These are phyloP conservation scores for Corythucha ciliata DNA, from an alignment of 2,888 invertebrate species.

Conservation along the genomic window DNA sequence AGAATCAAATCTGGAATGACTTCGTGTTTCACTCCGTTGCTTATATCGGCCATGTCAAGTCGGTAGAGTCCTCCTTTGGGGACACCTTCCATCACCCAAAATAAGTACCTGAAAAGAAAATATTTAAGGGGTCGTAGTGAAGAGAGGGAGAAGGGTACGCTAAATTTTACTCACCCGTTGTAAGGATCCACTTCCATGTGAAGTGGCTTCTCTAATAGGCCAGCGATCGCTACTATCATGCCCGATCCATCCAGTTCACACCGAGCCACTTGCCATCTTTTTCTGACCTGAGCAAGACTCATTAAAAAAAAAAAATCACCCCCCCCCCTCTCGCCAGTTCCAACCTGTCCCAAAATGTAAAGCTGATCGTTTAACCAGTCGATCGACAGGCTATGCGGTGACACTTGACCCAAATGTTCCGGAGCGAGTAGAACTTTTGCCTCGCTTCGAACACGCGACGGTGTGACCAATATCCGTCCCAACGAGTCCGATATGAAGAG, in stretches of 20 bases:
- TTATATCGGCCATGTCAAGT: constrained; percentile 65
- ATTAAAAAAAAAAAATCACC: too few species aligned
- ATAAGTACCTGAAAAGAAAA: constrained; percentile 55
- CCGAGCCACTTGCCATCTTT: constrained; percentile 60
- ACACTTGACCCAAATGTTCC: constrained; percentile 42
- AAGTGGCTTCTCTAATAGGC: constrained; percentile 58
- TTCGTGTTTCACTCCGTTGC: constrained; percentile 62
- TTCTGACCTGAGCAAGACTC: constrained; percentile 32
- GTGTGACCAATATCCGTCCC: constrained; percentile 52
- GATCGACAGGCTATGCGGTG: constrained; percentile 62
- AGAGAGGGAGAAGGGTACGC: not conserved
- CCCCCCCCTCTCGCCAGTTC: too few species aligned
- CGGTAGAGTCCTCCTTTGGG: constrained; percentile 60
- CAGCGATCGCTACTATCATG: constrained; percentile 59
- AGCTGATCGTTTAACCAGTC: constrained; percentile 84
- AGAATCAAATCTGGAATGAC: constrained; percentile 53
- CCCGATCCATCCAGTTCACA: constrained; percentile 61
- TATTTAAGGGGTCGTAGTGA: not conserved
- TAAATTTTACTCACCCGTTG: constrained; percentile 60
- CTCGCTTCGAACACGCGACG: constrained; percentile 38
- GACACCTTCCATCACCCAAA: constrained; percentile 55
- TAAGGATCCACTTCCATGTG: constrained; percentile 86
- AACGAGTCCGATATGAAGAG: constrained; percentile 68
- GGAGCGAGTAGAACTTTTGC: constrained; percentile 38
- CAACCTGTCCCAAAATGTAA: constrained; percentile 68